phyloP scores from a whole-genome alignment of 2,888 invertebrate genomes.

The Rhamnusium bicolor region DNA sequence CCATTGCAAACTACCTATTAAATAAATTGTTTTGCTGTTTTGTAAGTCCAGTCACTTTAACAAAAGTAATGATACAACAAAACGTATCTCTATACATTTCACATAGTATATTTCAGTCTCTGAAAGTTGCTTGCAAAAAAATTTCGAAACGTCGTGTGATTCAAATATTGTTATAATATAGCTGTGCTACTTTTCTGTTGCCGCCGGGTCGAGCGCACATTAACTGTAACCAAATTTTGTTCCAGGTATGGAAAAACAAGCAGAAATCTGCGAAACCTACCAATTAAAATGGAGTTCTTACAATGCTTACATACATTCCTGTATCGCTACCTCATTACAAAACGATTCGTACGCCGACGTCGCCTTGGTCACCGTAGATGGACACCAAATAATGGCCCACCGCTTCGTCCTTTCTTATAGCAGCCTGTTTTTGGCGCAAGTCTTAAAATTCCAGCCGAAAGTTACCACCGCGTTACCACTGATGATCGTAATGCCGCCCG shows the following conservation, averaged over 20 bases:
- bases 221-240: too few species aligned
- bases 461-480: conserved; percentile 69
- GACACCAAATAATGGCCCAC: conserved; percentile 87
- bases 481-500: conserved; percentile 85
- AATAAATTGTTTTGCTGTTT: too few species aligned
- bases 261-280: conserved; percentile 79
- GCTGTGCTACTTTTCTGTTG: too few species aligned
- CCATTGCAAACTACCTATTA: too few species aligned
- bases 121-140: too few species aligned
- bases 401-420: conserved; percentile 89
- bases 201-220: too few species aligned
- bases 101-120: too few species aligned
- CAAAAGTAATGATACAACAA: too few species aligned
- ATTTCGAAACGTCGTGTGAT: too few species aligned
- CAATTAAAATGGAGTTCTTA: conserved; percentile 93
- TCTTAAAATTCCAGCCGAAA: conserved; percentile 70
- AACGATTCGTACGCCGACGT: conserved; percentile 90
- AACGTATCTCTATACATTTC: too few species aligned
- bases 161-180: too few species aligned
- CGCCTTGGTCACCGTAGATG: conserved; percentile 84
- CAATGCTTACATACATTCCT: conserved; percentile 86
- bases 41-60: too few species aligned
- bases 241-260: conserved; percentile 71
- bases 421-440: conserved; percentile 78
- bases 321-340: conserved; percentile 81